A percentile compares a stretch with the other conserved stretches of the same genome.
These are phyloP conservation scores for Meles meles DNA, from an alignment of 2,113 vertebrate genomes.

Conservation along the genomic window DNA sequence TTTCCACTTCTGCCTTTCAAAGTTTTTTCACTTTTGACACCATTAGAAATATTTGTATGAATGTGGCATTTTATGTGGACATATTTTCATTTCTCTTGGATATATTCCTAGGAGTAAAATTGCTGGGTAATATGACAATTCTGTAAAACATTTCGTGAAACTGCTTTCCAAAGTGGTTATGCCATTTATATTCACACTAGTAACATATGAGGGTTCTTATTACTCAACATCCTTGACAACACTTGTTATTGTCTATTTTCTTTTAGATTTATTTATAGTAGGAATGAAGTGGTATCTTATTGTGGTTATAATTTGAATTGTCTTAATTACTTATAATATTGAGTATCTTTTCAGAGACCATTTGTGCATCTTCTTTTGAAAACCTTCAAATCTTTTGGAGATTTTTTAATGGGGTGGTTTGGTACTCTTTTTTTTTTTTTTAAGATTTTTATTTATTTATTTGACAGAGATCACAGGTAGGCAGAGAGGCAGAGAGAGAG, in stretches of 20 bases:
- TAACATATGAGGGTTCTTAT: neutral
- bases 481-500: too few relatives aligned
- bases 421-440: neutral
- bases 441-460: too few relatives aligned
- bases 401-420: neutral
- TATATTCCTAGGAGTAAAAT: neutral
- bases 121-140: neutral
- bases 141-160: neutral
- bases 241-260: neutral
- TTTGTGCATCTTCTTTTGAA: neutral
- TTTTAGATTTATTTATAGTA: neutral
- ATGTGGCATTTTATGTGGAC: neutral
- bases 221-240: neutral
- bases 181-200: neutral
- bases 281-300: neutral
- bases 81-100: neutral
- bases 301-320: neutral
- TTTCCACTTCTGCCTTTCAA: conserved; percentile 20
- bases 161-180: neutral
- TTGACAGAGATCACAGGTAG: too few relatives aligned
- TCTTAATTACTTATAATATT: neutral
- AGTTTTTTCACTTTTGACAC: neutral
- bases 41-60: neutral
- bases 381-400: neutral
- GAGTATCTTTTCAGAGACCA: neutral